Conservation (phyloP, 2,113 vertebrate genomes). For the Canis aureus region DNA sequence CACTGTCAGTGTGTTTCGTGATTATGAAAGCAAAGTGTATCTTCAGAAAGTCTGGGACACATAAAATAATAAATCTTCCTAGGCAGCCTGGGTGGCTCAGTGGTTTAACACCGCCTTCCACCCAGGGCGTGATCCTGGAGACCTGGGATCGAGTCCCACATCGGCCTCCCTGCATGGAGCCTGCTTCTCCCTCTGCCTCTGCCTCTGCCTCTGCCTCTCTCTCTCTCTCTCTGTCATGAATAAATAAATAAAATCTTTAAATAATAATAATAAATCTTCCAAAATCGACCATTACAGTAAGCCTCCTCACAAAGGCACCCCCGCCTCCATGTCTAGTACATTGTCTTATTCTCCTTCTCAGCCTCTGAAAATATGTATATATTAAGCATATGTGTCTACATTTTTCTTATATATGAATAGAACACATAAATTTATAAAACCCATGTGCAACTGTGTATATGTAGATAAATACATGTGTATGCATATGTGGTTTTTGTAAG, state of each 20-base stretch:
- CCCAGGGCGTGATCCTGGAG: too few relatives aligned
- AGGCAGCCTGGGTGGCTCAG: too few relatives aligned
- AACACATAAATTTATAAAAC: not conserved
- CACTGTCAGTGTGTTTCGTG: not conserved
- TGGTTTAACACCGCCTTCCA: too few relatives aligned
- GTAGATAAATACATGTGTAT: not conserved
- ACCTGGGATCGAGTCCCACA: too few relatives aligned
- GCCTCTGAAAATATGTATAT: fast-evolving
- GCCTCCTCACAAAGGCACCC: not conserved
- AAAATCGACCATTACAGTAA: not conserved
- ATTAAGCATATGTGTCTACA: fast-evolving
- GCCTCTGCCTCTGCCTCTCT: too few relatives aligned
- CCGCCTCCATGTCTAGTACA: fast-evolving
- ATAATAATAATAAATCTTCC: not conserved
- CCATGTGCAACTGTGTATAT: not conserved
- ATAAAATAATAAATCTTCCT: not conserved
- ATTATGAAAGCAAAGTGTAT: not conserved
- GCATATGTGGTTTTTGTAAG: not conserved
- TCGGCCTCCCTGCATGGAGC: too few relatives aligned
- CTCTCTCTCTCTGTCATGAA: too few relatives aligned
- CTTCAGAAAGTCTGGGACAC: not conserved
- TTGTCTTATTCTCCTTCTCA: not conserved
- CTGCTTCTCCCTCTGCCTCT: too few relatives aligned
- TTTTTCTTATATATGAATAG: not conserved
- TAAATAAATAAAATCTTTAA: too few relatives aligned